phyloP scores from a whole-genome alignment of 2,113 vertebrate species.

The Laticauda colubrina region DNA sequence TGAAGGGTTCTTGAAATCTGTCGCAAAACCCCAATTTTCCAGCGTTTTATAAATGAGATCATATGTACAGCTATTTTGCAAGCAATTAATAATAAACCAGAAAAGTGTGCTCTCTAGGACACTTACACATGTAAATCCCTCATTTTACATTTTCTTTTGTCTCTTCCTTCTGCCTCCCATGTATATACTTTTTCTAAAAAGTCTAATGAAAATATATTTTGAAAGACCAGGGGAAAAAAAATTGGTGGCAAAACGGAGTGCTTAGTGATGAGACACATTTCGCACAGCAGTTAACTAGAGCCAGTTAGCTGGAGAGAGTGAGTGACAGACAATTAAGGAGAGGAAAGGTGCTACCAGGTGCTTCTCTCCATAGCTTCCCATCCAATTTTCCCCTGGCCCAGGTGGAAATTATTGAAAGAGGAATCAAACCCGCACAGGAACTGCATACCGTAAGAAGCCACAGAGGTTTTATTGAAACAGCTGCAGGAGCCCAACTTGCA shows the following conservation, averaged over 20 bases:
- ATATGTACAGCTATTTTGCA: fast-evolving
- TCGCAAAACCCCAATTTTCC: not conserved
- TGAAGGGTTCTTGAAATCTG: not conserved
- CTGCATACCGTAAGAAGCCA: not conserved
- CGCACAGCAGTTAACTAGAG: not conserved
- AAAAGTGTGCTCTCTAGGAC: not conserved
- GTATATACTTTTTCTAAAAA: not conserved
- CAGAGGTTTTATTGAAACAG: not conserved
- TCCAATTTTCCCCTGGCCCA: not conserved
- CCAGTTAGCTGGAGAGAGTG: not conserved
- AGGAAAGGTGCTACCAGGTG: not conserved
- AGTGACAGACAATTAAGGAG: not conserved
- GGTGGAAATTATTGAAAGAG: not conserved
- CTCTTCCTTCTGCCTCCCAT: not conserved
- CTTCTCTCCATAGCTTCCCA: not conserved
- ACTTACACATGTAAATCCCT: not conserved
- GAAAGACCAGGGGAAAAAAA: not conserved
- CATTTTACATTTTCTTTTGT: not conserved
- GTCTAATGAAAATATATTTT: not conserved
- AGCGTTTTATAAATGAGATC: not conserved
- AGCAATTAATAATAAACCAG: not conserved
- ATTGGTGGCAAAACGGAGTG: not conserved
- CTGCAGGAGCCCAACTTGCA: not conserved
- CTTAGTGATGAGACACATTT: not conserved
- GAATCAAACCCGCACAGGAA: not conserved